These are phyloP conservation scores for Drosophila lacteicornis DNA, from an alignment of 1,140 invertebrate genomes.

Conservation along the genomic window DNA sequence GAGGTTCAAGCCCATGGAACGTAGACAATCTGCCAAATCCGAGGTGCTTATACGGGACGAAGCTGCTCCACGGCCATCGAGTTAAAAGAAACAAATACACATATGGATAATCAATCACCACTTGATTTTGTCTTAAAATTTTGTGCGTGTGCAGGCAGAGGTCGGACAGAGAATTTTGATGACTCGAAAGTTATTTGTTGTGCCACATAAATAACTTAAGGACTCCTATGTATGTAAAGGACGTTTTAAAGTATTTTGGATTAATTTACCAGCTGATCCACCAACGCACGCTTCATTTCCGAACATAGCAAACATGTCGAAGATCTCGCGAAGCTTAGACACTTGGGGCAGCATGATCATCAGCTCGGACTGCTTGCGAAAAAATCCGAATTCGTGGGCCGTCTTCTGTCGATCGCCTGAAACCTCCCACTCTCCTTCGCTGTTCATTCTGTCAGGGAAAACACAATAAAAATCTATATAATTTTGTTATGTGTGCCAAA, in stretches of 20 bases:
- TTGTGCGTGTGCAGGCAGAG: too few species aligned
- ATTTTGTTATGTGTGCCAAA: not conserved
- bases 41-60: slow-evolving; percentile 19
- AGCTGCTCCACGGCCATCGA: not conserved
- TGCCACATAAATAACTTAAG: too few species aligned
- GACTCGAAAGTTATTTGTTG: too few species aligned
- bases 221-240: too few species aligned
- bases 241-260: too few species aligned
- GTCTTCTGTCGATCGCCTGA: not conserved
- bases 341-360: slow-evolving; percentile 41
- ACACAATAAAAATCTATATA: not conserved
- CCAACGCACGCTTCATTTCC: not conserved
- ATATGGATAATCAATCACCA: too few species aligned
- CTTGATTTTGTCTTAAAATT: not conserved
- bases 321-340: slow-evolving; percentile 25
- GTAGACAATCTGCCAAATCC: slow-evolving; percentile 68
- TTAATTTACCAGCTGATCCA: not conserved
- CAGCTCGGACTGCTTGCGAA: slow-evolving; percentile 42
- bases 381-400: slow-evolving; percentile 13
- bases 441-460: not conserved
- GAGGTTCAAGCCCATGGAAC: slow-evolving; percentile 81
- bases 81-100: not conserved
- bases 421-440: not conserved
- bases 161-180: too few species aligned
- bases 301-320: slow-evolving; percentile 31